A percentile compares a stretch with the other conserved stretches of the same genome.
phyloP scores from a whole-genome alignment of 2,113 vertebrate species.

The Aythya baeri region DNA sequence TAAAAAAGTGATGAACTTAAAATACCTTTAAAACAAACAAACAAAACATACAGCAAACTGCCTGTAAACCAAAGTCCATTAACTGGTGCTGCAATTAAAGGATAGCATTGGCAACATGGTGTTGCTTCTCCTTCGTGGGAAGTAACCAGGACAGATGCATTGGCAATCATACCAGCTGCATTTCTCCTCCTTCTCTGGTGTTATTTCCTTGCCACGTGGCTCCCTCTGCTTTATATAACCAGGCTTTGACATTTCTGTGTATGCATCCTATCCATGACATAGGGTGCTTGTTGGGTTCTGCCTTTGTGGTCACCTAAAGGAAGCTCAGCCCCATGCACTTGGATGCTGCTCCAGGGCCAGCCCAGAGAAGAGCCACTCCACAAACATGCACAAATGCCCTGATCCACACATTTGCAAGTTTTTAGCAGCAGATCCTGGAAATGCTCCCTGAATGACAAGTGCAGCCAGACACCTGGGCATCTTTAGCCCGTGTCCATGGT shows the following conservation, averaged over 20 bases:
- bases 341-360: background rate
- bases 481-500: background rate
- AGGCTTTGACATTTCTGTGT: background rate
- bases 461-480: rapidly evolving
- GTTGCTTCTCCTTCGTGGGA: conserved; percentile 12
- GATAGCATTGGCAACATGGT: conserved; percentile 9
- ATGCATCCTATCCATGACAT: rapidly evolving
- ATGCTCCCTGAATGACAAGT: background rate
- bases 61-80: conserved; percentile 13
- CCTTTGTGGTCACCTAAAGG: background rate
- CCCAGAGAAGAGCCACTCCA: background rate
- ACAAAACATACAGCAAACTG: background rate
- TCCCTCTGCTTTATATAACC: background rate
- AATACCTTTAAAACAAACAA: background rate
- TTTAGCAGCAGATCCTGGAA: background rate
- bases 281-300: background rate
- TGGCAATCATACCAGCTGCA: conserved; percentile 1
- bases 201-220: background rate
- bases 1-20: background rate
- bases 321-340: background rate
- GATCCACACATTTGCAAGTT: background rate
- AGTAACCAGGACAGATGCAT: conserved; percentile 53
- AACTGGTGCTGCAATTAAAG: conserved; percentile 48
- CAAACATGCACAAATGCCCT: rapidly evolving
- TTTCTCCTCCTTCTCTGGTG: background rate